phyloP scores from a whole-genome alignment of 2,888 invertebrate species.

The Ariolimax columbianus region DNA sequence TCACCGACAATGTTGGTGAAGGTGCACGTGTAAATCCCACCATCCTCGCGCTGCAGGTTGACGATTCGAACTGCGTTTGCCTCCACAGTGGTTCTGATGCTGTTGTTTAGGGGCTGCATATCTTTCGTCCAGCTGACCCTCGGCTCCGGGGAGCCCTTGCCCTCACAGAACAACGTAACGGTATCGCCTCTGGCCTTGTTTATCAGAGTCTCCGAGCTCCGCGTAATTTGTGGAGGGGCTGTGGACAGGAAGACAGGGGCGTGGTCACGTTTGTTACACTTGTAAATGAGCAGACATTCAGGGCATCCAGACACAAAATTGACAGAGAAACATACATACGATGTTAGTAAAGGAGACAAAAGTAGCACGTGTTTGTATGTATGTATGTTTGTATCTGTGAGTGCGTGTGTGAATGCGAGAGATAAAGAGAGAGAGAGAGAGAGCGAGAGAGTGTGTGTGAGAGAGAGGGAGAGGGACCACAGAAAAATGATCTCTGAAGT shows the following conservation, averaged over 20 bases:
- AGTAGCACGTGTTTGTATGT: too few relatives aligned
- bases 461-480: too few relatives aligned
- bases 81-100: constrained; percentile 60
- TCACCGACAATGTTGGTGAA: constrained; percentile 97
- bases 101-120: constrained; percentile 58
- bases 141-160: constrained; percentile 95
- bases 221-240: constrained; percentile 69
- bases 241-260: constrained; percentile 33
- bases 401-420: too few relatives aligned
- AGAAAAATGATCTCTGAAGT: too few relatives aligned
- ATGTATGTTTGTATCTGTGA: too few relatives aligned
- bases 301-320: too few relatives aligned
- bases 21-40: constrained; percentile 97
- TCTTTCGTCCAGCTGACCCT: constrained; percentile 95
- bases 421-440: too few relatives aligned
- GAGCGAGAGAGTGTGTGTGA: too few relatives aligned
- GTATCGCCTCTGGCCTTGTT: constrained; percentile 86
- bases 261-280: neutral
- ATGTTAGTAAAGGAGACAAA: too few relatives aligned
- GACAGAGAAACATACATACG: too few relatives aligned
- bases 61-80: constrained; percentile 87
- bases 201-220: constrained; percentile 64
- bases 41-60: constrained; percentile 94
- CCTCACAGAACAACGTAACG: constrained; percentile 96
- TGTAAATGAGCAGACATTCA: too few relatives aligned